Evolutionary conservation across 2,113 vertebrate species (phyloP), one percentile per base, ranked within the genome.

Genomic region (Copsychus sechellarum): DNA sequence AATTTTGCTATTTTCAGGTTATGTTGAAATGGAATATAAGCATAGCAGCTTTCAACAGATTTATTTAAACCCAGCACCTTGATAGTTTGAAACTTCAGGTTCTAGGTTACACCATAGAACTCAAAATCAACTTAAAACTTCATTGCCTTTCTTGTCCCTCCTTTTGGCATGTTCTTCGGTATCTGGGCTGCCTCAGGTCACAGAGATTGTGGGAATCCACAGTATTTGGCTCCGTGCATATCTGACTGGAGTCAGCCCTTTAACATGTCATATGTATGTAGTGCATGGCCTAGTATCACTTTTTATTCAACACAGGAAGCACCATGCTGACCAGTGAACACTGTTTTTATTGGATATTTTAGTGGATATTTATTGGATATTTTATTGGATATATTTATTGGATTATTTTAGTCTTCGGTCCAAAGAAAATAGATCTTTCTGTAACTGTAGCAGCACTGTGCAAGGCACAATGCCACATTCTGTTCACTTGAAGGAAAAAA

Each of bases 191-290:
- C 34, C 43, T 66, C 47, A 40, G 16, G 50, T 70, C 29, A 57
- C n/a, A 40, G 45, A 22, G 36, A 43, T 10, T 34, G 22, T 43
- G 42, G 50, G 48, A 83, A 65, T 43, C n/a, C 71, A 31, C 15
- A 53, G 2, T 40, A 16, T 33, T 17, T 57, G 16, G 10, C 61
- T 81, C 21, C 9, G 3, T 73, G 8, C 1, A 0, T 21, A 34
- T 66, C 29, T 51, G 38, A 29, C 17, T 25, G 40, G 5, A 50
- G 33, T 14, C 48, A 90, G 51, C 19, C 29, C 38, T 87, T 87
- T 69, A 60, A 29, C 21, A 40, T 36, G 28, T 10, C 11, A 5
- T 17, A 9, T 31, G 20, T 4, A 42, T 56, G 19, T 31, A 80
- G 28, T n/a, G 11, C 31, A n/a, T 12, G 33, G 29, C 31, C 28